Conservation (phyloP, 1,140 invertebrate genomes). For the Trinorchestia longiramus region DNA sequence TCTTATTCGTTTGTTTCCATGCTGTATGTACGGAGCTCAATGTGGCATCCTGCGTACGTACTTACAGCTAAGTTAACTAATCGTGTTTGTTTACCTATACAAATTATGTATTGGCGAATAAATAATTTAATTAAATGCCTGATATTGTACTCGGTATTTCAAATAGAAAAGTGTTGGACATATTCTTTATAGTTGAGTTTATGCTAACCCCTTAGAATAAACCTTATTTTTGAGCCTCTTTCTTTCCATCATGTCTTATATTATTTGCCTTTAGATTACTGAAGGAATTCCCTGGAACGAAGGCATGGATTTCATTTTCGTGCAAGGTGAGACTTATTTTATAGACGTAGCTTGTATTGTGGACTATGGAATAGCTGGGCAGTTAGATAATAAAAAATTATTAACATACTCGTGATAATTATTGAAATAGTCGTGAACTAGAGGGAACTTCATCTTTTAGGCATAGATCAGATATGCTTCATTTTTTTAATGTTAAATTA, state of each 20-base stretch:
- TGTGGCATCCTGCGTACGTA: not conserved
- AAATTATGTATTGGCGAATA: not conserved
- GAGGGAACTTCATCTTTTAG: too few relatives aligned
- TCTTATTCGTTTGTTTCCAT: not conserved
- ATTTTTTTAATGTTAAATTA: too few relatives aligned
- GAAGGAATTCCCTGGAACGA: constrained; percentile 77
- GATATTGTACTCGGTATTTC: not conserved
- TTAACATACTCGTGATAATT: too few relatives aligned
- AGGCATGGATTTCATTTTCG: constrained; percentile 88
- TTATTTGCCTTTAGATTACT: constrained; percentile 74
- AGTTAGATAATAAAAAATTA: too few relatives aligned
- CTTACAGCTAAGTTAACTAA: not conserved
- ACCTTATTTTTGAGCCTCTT: not conserved
- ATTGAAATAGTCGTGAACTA: too few relatives aligned
- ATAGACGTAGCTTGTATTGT: not conserved
- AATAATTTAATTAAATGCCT: not conserved
- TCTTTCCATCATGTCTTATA: not conserved
- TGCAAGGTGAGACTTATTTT: constrained; percentile 75
- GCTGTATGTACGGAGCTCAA: not conserved
- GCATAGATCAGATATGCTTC: too few relatives aligned
- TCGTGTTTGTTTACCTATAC: not conserved
- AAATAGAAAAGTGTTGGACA: not conserved
- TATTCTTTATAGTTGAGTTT: not conserved
- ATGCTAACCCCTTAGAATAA: not conserved
- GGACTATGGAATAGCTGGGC: too few relatives aligned